Conservation (phyloP, 2,888 invertebrate genomes). For the Eupithecia inturbata region DNA sequence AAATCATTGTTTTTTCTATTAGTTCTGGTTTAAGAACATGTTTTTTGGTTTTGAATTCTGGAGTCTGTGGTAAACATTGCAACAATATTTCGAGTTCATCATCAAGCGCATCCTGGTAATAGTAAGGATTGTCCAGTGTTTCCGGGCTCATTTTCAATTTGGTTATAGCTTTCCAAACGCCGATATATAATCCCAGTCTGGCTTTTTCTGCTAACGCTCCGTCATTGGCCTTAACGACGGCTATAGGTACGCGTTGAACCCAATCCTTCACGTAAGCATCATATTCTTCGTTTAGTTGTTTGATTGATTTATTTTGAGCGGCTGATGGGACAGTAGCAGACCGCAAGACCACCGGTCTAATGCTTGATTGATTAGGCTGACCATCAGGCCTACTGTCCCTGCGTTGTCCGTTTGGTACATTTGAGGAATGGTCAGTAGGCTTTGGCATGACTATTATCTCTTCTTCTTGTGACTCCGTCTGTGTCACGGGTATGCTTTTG, state of each 20-base stretch:
- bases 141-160: conserved; percentile 61
- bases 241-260: conserved; percentile 60
- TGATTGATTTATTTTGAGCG: conserved; percentile 14
- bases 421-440: not conserved
- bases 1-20: conserved; percentile 57
- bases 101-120: conserved; percentile 65
- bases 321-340: not conserved
- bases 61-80: conserved; percentile 57
- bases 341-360: not conserved
- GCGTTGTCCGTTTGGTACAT: not conserved
- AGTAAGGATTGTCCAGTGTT: conserved; percentile 55
- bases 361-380: not conserved
- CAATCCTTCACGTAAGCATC: conserved; percentile 57
- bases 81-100: conserved; percentile 67
- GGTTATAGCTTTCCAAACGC: conserved; percentile 61
- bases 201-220: conserved; percentile 49
- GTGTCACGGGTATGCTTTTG: conserved; percentile 44
- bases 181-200: conserved; percentile 60
- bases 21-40: conserved; percentile 58
- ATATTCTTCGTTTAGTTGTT: conserved; percentile 53
- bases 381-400: not conserved
- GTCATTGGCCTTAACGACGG: conserved; percentile 46
- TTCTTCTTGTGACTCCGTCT: not conserved
- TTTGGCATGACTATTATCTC: not conserved
- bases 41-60: conserved; percentile 54